Evolutionary conservation across 53 echinoderm and acorn worm species (phyloP).

Genomic region (Patiria pectinifera): DNA sequence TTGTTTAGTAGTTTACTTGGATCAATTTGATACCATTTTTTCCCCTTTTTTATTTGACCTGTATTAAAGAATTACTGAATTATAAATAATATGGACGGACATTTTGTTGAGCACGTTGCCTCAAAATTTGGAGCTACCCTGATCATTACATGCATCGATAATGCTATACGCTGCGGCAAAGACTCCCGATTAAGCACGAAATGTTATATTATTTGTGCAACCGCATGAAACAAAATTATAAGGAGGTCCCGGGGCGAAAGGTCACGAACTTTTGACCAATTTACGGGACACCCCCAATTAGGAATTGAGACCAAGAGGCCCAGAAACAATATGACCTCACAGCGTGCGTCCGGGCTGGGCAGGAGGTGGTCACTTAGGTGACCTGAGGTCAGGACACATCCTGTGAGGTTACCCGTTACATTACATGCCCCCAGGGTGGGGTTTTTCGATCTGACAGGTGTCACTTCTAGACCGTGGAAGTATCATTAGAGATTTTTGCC

Average conservation of each 20-base stretch:
- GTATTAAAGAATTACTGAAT: no score
- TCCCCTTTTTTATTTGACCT: no score
- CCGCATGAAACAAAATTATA: constrained; percentile 21
- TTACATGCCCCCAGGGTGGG: constrained; percentile 26
- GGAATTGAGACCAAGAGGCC: constrained; percentile 21
- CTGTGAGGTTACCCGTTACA: constrained; percentile 51
- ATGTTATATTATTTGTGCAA: constrained; percentile 52
- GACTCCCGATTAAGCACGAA: constrained; percentile 21
- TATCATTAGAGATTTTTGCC: constrained; percentile 5
- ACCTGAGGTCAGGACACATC: constrained; percentile 46
- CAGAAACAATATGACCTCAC: constrained; percentile 57
- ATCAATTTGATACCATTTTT: no score
- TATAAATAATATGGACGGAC: no score
- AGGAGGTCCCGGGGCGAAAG: constrained; percentile 42
- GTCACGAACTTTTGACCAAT: constrained; percentile 44
- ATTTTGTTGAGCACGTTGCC: neutral
- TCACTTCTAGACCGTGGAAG: constrained; percentile 22
- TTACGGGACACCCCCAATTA: constrained; percentile 45
- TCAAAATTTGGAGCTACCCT: neutral
- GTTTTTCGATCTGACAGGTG: constrained; percentile 13
- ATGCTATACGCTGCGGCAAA: neutral
- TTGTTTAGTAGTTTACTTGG: no score
- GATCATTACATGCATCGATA: neutral
- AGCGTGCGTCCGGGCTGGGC: neutral
- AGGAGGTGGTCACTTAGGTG: constrained; percentile 10